A percentile compares a stretch with the other conserved stretches of the same genome.
phyloP scores from a whole-genome alignment of 2,113 vertebrate genomes.

The Hemiscyllium ocellatum region DNA sequence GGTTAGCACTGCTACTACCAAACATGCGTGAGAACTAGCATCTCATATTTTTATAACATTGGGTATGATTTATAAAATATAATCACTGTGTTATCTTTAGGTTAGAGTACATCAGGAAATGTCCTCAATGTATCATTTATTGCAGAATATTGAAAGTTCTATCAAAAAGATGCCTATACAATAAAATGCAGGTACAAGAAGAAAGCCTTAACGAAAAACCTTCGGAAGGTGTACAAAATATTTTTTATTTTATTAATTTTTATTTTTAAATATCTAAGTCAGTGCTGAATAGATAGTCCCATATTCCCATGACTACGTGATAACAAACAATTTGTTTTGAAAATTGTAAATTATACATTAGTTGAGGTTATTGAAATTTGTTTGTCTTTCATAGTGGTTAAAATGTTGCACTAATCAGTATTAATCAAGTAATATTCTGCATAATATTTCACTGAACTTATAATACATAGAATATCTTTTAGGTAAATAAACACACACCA shows the following conservation, averaged over 20 bases:
- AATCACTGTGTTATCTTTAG: background rate
- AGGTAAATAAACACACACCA: background rate
- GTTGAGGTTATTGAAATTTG: background rate
- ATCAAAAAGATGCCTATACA: background rate
- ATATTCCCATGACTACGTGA: background rate
- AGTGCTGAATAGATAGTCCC: background rate
- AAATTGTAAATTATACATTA: background rate
- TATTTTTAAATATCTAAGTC: background rate
- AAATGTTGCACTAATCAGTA: background rate
- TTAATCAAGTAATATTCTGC: background rate
- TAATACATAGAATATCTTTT: background rate
- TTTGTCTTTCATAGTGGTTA: background rate
- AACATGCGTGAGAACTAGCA: background rate
- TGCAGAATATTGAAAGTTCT: background rate
- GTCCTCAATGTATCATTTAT: background rate
- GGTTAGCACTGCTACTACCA: background rate
- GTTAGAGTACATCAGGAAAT: background rate
- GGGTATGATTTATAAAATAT: background rate
- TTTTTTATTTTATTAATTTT: background rate
- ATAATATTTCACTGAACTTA: background rate
- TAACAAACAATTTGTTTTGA: background rate
- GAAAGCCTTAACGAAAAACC: background rate
- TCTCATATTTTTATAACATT: conserved; percentile 13
- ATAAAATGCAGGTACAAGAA: background rate
- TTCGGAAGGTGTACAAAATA: background rate